Base-by-base conservation (phyloP, 2,888 invertebrate species). In the Myopa tessellatipennis region DNA sequence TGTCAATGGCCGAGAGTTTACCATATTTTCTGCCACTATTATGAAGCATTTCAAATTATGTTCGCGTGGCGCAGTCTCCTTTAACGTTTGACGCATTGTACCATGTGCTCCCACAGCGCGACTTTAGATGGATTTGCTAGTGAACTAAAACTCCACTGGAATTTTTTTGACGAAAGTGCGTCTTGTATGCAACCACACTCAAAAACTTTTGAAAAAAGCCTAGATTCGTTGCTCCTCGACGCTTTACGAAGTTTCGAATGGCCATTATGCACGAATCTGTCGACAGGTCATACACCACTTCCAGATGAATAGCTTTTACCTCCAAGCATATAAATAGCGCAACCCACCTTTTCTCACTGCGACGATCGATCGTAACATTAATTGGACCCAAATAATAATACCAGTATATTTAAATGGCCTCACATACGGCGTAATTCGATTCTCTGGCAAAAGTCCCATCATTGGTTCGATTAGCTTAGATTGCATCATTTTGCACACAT, bases 121-220 rank as follows among this genome's bases (percentile, higher is more conserved):
- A 79, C 79, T 5, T 72, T 77, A 4, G 68, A 63, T 12, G 78
- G 79, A 18, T 80, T 79, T 4, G 50, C 38, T 14, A 79, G 80
- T 40, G 77, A 78, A 45, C 81, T 82, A 67, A 82, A 82, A 6
- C 71, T 1, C 81, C 82, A 82, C 14, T 81, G 76, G 4, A 80
- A 8, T 26, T 26, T 10, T n/a, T 61, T 61, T 26, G 7, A n/a
- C n/a, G 78, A 26, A 58, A 78, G 40, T 18, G 77, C 77, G 4
- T 65, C 63, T 6, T 69, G 16, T 18, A 80, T 12, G n/a, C n/a
- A n/a, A 76, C 63, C 6, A 69, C n/a, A n/a, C n/a, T n/a, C n/a
- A n/a, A n/a, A n/a, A n/a, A n/a, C n/a, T n/a, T n/a, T n/a, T n/a
- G n/a, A 40, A 26, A 77, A 69, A 10, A 67, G 26, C 76, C 68